Evolutionary conservation across 2,888 invertebrate genomes (phyloP).

Genomic region (Eucera pruinosa): DNA sequence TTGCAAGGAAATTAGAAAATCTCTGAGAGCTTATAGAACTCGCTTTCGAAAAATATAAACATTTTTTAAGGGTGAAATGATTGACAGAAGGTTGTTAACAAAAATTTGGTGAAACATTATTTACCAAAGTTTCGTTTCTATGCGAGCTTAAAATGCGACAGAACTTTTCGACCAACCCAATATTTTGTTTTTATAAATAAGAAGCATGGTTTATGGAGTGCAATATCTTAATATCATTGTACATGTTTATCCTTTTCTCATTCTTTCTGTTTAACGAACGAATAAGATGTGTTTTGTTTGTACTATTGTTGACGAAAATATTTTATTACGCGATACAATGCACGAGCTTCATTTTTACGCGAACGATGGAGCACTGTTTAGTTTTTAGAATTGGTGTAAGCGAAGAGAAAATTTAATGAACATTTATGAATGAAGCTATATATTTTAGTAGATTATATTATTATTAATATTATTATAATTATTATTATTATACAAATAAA

Average conservation of each 20-base stretch:
- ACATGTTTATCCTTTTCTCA: background rate
- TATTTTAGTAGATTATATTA: conserved; percentile 77
- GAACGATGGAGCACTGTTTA: conserved; percentile 69
- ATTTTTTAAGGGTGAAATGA: too few species aligned
- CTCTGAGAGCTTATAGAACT: too few species aligned
- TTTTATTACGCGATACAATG: conserved; percentile 14
- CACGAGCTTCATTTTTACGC: conserved; percentile 68
- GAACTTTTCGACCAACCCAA: too few species aligned
- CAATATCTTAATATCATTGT: conserved; percentile 1
- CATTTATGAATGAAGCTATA: conserved; percentile 75
- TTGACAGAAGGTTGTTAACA: too few species aligned
- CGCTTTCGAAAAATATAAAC: too few species aligned
- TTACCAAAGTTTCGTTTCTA: too few species aligned
- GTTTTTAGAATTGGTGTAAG: conserved; percentile 68
- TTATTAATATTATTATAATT: conserved; percentile 75
- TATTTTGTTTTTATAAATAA: conserved; percentile 7
- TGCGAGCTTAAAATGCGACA: too few species aligned
- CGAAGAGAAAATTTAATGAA: conserved; percentile 67
- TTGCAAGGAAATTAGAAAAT: too few species aligned
- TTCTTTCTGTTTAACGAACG: background rate
- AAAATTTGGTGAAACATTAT: too few species aligned
- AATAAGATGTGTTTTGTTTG: background rate
- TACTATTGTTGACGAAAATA: conserved; percentile 8
- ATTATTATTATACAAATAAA: conserved; percentile 78
- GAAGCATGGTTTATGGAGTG: background rate